Conservation (phyloP, 53 echinoderm and acorn worm genomes). For the Holothuria leucospilota region DNA sequence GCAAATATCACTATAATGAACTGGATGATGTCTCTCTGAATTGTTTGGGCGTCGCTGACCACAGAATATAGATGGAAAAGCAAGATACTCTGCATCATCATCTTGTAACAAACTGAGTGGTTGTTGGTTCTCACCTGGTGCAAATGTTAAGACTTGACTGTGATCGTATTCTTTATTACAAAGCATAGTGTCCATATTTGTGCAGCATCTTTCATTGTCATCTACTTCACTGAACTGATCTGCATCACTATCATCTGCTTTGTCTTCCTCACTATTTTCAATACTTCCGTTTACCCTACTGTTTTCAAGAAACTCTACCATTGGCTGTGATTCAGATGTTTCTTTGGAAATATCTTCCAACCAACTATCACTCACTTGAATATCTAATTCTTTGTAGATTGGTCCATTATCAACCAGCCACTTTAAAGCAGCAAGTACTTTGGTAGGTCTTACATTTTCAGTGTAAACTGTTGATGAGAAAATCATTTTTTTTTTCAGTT, state of each 20-base stretch:
- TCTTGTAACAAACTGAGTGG: constrained; percentile 56
- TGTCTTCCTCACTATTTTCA: neutral
- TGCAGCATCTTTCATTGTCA: no score
- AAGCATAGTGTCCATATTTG: constrained; percentile 35
- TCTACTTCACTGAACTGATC: constrained; percentile 45
- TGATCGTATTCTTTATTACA: neutral
- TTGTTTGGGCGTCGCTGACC: constrained; percentile 24
- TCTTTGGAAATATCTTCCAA: no score
- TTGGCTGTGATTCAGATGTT: no score
- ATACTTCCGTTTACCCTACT: no score
- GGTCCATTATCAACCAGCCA: no score
- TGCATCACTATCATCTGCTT: neutral
- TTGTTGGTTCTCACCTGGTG: constrained; percentile 50
- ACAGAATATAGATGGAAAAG: constrained; percentile 59
- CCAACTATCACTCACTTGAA: no score
- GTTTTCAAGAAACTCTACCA: no score
- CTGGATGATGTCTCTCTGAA: neutral
- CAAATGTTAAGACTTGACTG: constrained; percentile 24
- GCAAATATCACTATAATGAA: constrained; percentile 47
- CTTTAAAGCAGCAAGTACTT: no score
- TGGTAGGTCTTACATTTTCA: no score
- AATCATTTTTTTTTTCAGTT: no score
- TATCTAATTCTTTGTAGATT: no score
- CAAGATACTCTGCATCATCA: constrained; percentile 48
- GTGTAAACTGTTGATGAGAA: no score